These are phyloP conservation scores for Galbula dea DNA, from an alignment of 2,113 vertebrate species.

Conservation along the genomic window DNA sequence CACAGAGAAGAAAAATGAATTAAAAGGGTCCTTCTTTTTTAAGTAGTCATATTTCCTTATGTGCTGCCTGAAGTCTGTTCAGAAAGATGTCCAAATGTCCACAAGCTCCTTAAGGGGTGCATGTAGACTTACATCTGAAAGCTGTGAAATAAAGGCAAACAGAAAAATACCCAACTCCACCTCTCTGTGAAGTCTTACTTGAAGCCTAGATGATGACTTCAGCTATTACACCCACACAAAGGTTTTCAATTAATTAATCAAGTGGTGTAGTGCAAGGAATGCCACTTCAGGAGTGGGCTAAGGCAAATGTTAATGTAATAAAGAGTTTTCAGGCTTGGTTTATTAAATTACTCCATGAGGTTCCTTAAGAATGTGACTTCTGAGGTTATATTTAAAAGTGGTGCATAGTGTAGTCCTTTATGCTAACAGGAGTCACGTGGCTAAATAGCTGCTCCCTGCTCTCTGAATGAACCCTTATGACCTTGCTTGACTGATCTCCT, in stretches of 20 bases:
- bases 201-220: background rate
- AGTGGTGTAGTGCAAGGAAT: background rate
- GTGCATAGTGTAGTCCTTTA: constrained; percentile 16
- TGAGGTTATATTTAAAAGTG: background rate
- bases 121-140: background rate
- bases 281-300: background rate
- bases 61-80: background rate
- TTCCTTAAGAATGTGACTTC: background rate
- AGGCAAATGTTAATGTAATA: background rate
- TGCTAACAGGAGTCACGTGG: background rate
- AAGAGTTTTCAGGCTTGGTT: background rate
- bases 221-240: background rate
- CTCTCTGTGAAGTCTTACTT: background rate
- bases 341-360: background rate
- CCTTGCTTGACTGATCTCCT: background rate
- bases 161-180: background rate
- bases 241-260: background rate
- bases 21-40: background rate
- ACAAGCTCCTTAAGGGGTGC: background rate
- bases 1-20: background rate
- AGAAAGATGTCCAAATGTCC: background rate
- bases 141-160: background rate
- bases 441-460: background rate
- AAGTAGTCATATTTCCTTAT: background rate
- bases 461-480: background rate